A percentile compares a stretch with the other conserved stretches of the same genome.
Conservation (phyloP, 2,797 vertebrate species). For the Argentina silus region DNA sequence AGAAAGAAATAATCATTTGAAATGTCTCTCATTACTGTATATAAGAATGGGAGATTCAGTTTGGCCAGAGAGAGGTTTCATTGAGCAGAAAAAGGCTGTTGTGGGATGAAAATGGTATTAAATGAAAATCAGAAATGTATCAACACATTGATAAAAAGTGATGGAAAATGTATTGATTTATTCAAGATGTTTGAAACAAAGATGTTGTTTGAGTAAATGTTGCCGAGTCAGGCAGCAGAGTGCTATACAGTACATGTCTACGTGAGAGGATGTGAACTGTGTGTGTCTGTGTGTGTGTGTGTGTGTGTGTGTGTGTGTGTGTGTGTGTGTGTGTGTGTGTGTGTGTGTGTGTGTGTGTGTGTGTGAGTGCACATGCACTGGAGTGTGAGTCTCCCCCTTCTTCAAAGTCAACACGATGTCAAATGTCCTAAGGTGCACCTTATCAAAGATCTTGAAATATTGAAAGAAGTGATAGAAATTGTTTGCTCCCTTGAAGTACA, state of each 20-base stretch:
- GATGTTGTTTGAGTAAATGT: background rate
- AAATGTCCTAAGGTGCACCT: constrained; percentile 53
- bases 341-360: background rate
- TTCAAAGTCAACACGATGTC: constrained; percentile 41
- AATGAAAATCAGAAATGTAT: background rate
- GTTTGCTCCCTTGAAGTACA: background rate
- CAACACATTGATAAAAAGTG: too few relatives aligned
- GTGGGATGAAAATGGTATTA: constrained; percentile 45
- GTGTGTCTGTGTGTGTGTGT: background rate
- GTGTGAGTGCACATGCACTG: constrained; percentile 8
- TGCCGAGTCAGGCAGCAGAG: background rate
- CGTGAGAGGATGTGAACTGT: background rate
- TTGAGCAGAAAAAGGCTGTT: constrained; percentile 22
- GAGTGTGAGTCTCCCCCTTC: background rate
- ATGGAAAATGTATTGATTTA: too few relatives aligned
- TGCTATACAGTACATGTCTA: background rate
- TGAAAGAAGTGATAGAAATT: constrained; percentile 16
- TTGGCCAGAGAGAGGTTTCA: background rate
- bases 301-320: background rate
- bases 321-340: background rate
- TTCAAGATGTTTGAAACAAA: background rate
- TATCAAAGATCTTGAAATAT: constrained; percentile 38
- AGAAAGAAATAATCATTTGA: too few relatives aligned
- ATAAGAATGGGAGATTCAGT: too few relatives aligned
- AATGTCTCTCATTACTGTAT: too few relatives aligned